These are phyloP conservation scores for Drosophila seguyi DNA, from an alignment of 1,140 invertebrate species.

Conservation along the genomic window DNA sequence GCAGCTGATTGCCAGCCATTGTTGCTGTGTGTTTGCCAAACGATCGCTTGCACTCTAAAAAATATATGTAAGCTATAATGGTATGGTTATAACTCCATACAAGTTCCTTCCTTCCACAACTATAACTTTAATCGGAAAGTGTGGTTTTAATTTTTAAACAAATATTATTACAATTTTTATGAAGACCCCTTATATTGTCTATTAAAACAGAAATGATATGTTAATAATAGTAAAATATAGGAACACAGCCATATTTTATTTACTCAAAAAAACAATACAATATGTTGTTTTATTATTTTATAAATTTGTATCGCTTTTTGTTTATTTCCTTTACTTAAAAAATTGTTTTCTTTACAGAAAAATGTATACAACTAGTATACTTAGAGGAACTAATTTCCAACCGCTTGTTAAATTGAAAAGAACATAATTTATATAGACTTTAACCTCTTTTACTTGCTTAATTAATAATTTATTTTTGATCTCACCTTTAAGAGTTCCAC, in stretches of 20 bases:
- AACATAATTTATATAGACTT: neutral
- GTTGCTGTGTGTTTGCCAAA: conserved; percentile 45
- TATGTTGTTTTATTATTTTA: no score
- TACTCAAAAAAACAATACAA: no score
- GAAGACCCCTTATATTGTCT: no score
- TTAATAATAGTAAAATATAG: no score
- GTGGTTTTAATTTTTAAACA: neutral
- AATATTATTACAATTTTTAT: neutral
- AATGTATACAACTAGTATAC: neutral
- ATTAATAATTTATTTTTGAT: neutral
- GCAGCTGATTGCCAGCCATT: conserved; percentile 50
- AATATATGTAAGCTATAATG: neutral
- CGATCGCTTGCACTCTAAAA: conserved; percentile 28
- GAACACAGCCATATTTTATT: no score
- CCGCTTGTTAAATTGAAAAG: neutral
- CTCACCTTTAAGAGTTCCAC: neutral
- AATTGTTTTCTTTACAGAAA: neutral
- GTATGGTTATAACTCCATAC: no score
- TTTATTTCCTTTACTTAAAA: no score
- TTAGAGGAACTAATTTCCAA: neutral
- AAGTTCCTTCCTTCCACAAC: neutral
- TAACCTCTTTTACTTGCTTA: neutral
- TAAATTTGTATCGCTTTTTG: no score
- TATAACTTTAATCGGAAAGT: neutral
- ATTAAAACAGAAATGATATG: no score